Base-by-base conservation (phyloP, 2,797 vertebrate genomes). In the Xyrichtys novacula region DNA sequence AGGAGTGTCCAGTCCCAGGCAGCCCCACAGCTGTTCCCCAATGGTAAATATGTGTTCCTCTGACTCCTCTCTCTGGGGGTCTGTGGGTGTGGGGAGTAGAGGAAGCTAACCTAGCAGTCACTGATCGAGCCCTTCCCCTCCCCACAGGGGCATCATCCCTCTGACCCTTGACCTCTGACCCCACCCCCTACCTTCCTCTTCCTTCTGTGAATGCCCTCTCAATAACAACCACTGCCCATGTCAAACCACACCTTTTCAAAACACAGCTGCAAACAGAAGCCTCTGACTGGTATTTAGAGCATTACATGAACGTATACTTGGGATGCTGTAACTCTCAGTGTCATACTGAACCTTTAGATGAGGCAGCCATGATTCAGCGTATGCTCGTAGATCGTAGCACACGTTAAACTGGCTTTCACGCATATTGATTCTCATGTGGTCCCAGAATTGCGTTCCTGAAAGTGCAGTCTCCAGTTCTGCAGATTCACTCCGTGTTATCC, bases 1-100 rank as follows among this genome's bases (percentile, higher is more conserved):
- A 97, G 96, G 95, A 97, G 96, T 95, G 91, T 96, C 95, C 96
- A 95, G 94, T 94, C 96, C 94, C 96, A 92, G 94, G 91, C 94
- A 95, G 92, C 95, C 93, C 95, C 95, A 92, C 96, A 97, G 95
- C 96, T 96, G 94, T 96, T 99, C 95, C 97, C 97, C 94, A 98
- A 99, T 96, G 97, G 97, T 99, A 98, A 99, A 97, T 99, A 99
- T 99, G 85, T 88, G 95, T 92, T 94, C 93, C 92, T 95, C 93
- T 93, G 91, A 86, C 92, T 93, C 92, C 89, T 90, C 85, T 86
- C 90, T 93, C 78, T 87, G 77, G 88, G 85, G 85, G 83, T 83
- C 74, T 73, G 76, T 81, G 91, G 92, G 89, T 79, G 89, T 88
- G 89, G 91, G 86, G 78, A 80, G 82, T 80, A 85, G 84, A 86